A percentile compares a stretch with the other conserved stretches of the same genome.
Conservation (phyloP, 2,797 vertebrate genomes). For the Ctenosaura bakeri region DNA sequence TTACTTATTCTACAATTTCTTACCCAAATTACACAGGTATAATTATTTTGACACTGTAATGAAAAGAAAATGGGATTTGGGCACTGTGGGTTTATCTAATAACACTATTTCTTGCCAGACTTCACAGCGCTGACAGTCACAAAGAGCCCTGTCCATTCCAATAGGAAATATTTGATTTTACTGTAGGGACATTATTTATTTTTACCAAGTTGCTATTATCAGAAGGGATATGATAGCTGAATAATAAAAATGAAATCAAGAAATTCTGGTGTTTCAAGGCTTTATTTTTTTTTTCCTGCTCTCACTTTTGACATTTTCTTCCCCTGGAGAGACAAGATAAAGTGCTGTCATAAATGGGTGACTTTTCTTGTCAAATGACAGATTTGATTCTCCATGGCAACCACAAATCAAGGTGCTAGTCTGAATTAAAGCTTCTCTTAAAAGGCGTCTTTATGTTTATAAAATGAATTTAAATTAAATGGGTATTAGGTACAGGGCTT, state of each 20-base stretch:
- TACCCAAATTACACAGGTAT: constrained; percentile 89
- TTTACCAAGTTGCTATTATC: constrained; percentile 89
- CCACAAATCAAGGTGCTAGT: constrained; percentile 90
- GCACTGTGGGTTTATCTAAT: constrained; percentile 89
- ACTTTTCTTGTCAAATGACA: constrained; percentile 92
- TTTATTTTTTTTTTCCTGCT: constrained; percentile 87
- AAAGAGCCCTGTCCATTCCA: constrained; percentile 88
- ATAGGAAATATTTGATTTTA: constrained; percentile 91
- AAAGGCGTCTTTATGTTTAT: constrained; percentile 88
- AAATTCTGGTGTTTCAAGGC: constrained; percentile 90
- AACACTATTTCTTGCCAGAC: constrained; percentile 89
- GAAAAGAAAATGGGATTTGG: constrained; percentile 92
- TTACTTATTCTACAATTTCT: constrained; percentile 86
- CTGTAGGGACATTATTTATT: constrained; percentile 89
- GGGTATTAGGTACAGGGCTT: constrained; percentile 83
- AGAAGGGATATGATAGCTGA: constrained; percentile 89
- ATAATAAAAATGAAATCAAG: constrained; percentile 90
- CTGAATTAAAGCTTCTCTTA: constrained; percentile 89
- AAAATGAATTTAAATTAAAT: constrained; percentile 90
- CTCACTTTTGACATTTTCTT: constrained; percentile 92
- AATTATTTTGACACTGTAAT: constrained; percentile 91
- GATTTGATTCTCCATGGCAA: constrained; percentile 91
- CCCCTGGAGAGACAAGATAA: constrained; percentile 91
- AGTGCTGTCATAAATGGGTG: constrained; percentile 90
- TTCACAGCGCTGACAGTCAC: constrained; percentile 88